Evolutionary conservation across 1,140 invertebrate genomes (phyloP), one percentile per base, ranked within the genome.

Genomic region (Leptestheria dahalacensis): DNA sequence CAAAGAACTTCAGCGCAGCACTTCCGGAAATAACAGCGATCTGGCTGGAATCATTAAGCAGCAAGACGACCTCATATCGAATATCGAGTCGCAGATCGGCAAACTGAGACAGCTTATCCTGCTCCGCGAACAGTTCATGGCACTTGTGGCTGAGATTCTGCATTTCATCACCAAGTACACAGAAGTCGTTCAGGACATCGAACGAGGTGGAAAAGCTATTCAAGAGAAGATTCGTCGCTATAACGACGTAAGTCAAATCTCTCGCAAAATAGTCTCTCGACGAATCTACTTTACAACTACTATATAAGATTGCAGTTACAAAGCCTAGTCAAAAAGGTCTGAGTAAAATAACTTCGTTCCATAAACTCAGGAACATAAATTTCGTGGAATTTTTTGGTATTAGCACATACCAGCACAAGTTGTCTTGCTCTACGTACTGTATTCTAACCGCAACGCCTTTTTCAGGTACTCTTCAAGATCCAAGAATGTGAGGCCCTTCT

Each of bases 161-260:
- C 84, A 82, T 4, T 88, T 92, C 63, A 85, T 94, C 25, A 79
- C 83, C 23, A 89, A 90, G 67, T 91, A 91, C 67, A 88, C 86
- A 0, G 83, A 88, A 67, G 79, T 92, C 10, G 82, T 94, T 1
- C 77, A 82, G 18, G 85, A 89, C 62, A 86, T 94, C 63, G 87
- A 93, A 67, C 85, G 83, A 66, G 80, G 82, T 1, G 84, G 83
- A 28, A 80, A 83, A 46, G 81, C 85, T 0, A 78, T 87, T 3
- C 82, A 89, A 68, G 88, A 91, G 33, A 92, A 92, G 69, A 88
- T 96, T 47, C 85, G 86, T 64, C 82, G 83, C 61, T 94, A 92
- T 64, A 84, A 91, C 69, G 85, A 90, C 64, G 81, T 79, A 21
- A 70, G 62, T 65, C 24, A 21, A 24, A 51, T 21, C 1, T 1